Evolutionary conservation across 2,113 vertebrate genomes (phyloP).

Genomic region (Caloenas nicobarica): DNA sequence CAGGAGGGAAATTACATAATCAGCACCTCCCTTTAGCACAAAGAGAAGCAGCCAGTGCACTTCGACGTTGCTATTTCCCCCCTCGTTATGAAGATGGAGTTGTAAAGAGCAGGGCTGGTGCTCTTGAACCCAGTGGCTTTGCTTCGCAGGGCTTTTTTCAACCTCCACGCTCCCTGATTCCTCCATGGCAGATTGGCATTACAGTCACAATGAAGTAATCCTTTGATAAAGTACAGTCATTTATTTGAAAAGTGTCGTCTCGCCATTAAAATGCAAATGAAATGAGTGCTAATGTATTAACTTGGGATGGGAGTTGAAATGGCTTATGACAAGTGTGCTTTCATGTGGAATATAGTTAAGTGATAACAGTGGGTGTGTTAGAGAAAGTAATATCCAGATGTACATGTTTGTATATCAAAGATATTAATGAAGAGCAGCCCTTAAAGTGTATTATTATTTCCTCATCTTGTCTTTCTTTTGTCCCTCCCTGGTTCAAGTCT

Average conservation of each 20-base stretch:
- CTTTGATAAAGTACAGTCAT: constrained; percentile 69
- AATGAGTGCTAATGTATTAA: constrained; percentile 72
- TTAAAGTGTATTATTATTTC: constrained; percentile 18
- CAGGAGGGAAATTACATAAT: not conserved
- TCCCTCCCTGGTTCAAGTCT: constrained; percentile 1
- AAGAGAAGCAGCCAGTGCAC: not conserved
- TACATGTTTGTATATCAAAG: constrained; percentile 61
- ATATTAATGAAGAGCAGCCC: constrained; percentile 55
- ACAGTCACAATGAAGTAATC: constrained; percentile 65
- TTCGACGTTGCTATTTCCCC: not conserved
- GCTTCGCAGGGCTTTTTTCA: not conserved
- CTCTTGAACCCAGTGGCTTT: not conserved
- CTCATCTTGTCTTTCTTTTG: constrained; percentile 38
- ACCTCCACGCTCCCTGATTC: not conserved
- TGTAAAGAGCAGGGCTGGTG: not conserved
- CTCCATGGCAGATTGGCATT: not conserved
- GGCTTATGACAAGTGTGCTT: constrained; percentile 67
- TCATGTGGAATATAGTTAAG: constrained; percentile 69
- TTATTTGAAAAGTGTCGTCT: constrained; percentile 70
- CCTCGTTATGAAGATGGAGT: not conserved
- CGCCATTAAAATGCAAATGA: constrained; percentile 77
- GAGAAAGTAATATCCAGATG: not conserved
- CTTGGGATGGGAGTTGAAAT: constrained; percentile 53
- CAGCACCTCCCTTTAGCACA: not conserved
- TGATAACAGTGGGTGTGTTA: constrained; percentile 35